These are phyloP conservation scores for Myocastor coypus DNA, from an alignment of 2,113 vertebrate species.

Conservation along the genomic window DNA sequence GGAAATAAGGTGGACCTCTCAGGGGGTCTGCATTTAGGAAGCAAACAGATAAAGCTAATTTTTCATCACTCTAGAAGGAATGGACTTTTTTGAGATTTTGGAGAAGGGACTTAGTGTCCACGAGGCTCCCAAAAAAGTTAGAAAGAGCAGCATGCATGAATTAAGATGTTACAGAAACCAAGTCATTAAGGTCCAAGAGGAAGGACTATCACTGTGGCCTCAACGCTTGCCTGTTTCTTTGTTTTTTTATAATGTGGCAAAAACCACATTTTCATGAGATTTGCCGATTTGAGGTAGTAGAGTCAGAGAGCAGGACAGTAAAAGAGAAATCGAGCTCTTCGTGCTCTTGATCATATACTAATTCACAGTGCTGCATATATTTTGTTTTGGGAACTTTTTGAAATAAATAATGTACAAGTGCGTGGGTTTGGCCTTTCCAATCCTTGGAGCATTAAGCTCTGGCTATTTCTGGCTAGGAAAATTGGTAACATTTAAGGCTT, in stretches of 20 bases:
- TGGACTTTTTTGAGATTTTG: not conserved
- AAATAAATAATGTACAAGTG: not conserved
- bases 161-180: not conserved
- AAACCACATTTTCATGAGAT: not conserved
- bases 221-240: not conserved
- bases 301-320: not conserved
- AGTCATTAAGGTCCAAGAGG: not conserved
- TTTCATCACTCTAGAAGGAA: constrained; percentile 22
- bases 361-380: not conserved
- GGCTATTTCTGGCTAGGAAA: constrained; percentile 15
- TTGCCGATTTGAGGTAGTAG: constrained; percentile 27
- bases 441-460: not conserved
- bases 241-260: not conserved
- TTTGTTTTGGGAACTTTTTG: not conserved
- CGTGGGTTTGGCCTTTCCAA: not conserved
- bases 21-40: constrained; percentile 35
- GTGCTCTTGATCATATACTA: not conserved
- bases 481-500: constrained; percentile 30
- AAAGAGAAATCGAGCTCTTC: constrained; percentile 22
- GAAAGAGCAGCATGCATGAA: not conserved
- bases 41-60: not conserved
- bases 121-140: not conserved
- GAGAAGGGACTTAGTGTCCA: not conserved
- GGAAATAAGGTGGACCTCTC: constrained; percentile 1
- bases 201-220: not conserved